Base-by-base conservation (phyloP, 2,113 vertebrate species). In the Stomatorhinus ivindoensis region DNA sequence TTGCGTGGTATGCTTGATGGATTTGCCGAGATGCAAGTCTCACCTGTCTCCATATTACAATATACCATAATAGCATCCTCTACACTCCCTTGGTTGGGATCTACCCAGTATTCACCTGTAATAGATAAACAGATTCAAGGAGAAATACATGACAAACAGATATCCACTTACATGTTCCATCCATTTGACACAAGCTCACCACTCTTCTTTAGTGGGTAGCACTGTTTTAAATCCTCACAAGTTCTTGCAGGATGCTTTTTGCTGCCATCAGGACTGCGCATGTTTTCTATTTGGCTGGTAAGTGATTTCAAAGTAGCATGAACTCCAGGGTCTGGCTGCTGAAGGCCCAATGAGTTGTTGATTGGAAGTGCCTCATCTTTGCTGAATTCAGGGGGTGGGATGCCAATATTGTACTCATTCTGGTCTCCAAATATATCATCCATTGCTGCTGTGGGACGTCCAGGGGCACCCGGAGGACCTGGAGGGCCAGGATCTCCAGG, bases 11-110 rank as follows among this genome's bases (percentile, higher is more conserved):
- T 91, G 91, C 92, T 96, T 82, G 96, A 90, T 0, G 98, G 97
- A 65, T 96, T 97, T 91, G 98, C 98, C 27, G 97, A 95, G 94
- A 99, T 98, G 90, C 98, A 99, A 0, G 98, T 97, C 94, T 99
- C 98, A 88, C 98, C 98, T 0, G 97, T 98, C 89, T 99, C 97
- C 98, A 99, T 97, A 92, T 99, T 99, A 94, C 98, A 99, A 92
- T 96, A 94, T 24, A 99, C 97, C 95, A 97, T 97, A 89, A 99
- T 97, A 85, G 98, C 98, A 87, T 99, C 98, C 94, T 99, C 98
- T 61, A 95, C 95, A 91, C 97, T 99, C 7, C 98, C 98, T 91
- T 99, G 98, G 92, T 99, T 99, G 86, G 98, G 98, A 95, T 99
- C 98, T 91, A 99, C 97, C 98, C 98, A 99, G 90, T 97, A 99